Evolutionary conservation across 2,888 invertebrate species (phyloP).

Genomic region (Ophioninae sp.): DNA sequence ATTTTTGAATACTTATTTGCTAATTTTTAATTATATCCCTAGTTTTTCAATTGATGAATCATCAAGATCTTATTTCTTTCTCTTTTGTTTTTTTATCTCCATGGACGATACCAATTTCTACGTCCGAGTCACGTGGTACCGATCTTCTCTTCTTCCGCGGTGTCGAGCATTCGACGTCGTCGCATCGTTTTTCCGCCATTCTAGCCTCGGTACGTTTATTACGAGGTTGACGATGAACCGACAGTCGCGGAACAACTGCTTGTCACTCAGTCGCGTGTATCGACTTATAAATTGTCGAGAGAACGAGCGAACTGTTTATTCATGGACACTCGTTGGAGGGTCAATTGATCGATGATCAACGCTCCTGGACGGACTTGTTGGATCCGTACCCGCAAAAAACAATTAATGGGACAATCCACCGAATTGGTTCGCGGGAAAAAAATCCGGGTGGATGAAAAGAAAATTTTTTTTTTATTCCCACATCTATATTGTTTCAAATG

Average conservation of each 20-base stretch:
- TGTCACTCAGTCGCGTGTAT: constrained; percentile 45
- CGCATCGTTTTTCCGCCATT: constrained; percentile 23
- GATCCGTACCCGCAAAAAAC: neutral
- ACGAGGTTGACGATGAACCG: constrained; percentile 29
- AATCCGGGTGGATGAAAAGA: neutral
- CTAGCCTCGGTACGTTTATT: neutral
- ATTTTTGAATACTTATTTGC: neutral
- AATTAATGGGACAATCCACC: neutral
- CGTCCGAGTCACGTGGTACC: constrained; percentile 29
- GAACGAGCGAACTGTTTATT: constrained; percentile 3
- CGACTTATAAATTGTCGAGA: constrained; percentile 55
- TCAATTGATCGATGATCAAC: constrained; percentile 60
- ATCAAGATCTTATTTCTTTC: neutral
- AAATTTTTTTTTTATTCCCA: neutral
- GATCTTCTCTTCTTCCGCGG: constrained; percentile 41
- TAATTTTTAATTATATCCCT: neutral
- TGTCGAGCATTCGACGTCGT: constrained; percentile 43
- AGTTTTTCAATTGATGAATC: neutral
- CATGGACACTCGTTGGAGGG: constrained; percentile 41
- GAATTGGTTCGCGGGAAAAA: neutral
- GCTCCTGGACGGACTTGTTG: constrained; percentile 8
- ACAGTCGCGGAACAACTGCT: constrained; percentile 42
- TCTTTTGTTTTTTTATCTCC: constrained; percentile 1
- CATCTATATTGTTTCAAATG: neutral
- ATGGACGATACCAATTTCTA: constrained; percentile 40